phyloP scores from a whole-genome alignment of 2,797 vertebrate species.

The Myotis vivesi region DNA sequence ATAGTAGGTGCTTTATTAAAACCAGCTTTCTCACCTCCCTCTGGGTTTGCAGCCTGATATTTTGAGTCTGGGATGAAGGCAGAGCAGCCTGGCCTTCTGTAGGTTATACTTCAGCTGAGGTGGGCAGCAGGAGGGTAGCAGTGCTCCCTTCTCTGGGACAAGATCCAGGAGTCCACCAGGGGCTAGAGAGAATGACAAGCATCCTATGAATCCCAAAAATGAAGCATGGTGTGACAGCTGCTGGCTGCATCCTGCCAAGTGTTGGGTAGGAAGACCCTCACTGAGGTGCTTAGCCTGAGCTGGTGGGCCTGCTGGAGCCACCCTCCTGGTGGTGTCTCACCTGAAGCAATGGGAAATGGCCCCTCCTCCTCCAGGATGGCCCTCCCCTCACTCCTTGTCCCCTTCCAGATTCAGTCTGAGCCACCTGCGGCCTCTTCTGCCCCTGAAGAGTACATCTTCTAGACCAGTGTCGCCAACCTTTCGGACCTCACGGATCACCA shows the following conservation, averaged over 20 bases:
- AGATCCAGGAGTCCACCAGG: constrained; percentile 62
- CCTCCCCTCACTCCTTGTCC: neutral
- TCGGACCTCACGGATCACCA: too few species aligned
- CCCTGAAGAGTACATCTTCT: neutral
- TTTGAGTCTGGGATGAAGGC: neutral
- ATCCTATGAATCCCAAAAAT: constrained; percentile 71
- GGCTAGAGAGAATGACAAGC: constrained; percentile 73
- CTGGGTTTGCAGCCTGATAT: neutral
- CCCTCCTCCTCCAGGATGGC: neutral
- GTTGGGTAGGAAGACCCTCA: neutral
- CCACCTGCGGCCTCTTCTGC: neutral
- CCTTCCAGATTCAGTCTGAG: neutral
- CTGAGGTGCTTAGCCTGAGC: neutral
- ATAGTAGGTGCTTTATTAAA: neutral
- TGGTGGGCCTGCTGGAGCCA: neutral
- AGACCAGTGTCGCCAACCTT: neutral
- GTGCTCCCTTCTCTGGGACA: neutral
- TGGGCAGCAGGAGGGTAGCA: neutral
- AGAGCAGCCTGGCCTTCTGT: neutral
- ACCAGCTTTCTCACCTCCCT: neutral
- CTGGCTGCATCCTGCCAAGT: constrained; percentile 20
- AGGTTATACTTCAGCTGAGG: neutral
- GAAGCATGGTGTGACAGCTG: constrained; percentile 79
- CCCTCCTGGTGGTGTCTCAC: neutral
- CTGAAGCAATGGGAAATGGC: neutral